Conservation (phyloP, 2,113 vertebrate genomes). For the Suricata suricatta region DNA sequence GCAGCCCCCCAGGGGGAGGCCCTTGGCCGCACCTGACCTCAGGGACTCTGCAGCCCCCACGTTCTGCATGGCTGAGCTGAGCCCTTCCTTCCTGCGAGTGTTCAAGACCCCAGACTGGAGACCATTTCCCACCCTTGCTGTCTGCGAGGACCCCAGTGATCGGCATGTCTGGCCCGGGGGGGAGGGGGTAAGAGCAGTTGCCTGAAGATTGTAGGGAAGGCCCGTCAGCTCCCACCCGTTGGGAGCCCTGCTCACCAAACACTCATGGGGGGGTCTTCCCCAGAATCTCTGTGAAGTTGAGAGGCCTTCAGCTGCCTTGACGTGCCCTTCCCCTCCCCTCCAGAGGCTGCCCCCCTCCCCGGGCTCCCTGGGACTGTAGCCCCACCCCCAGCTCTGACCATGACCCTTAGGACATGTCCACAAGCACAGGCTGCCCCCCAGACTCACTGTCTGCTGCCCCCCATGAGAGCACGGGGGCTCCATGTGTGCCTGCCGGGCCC, state of each 20-base stretch:
- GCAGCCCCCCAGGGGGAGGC: neutral
- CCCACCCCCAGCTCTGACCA: neutral
- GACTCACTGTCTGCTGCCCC: accelerated
- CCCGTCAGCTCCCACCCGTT: neutral
- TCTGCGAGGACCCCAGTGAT: neutral
- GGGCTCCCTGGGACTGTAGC: neutral
- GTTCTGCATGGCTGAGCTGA: neutral
- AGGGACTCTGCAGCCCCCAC: neutral
- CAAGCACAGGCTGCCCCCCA: neutral
- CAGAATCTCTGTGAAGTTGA: neutral
- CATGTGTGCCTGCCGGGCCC: accelerated
- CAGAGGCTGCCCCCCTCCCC: too few relatives aligned
- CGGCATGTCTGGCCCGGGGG: neutral
- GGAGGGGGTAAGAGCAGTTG: too few relatives aligned
- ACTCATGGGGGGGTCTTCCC: neutral
- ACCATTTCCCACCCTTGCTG: accelerated
- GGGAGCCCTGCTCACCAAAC: neutral
- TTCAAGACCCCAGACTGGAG: too few relatives aligned
- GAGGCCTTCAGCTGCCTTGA: neutral
- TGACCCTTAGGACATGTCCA: neutral
- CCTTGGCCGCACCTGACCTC: neutral
- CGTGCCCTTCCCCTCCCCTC: accelerated
- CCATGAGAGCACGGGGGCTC: neutral
- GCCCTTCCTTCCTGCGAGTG: accelerated
- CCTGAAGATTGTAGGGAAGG: neutral